Evolutionary conservation across 2,888 invertebrate genomes (phyloP), one percentile per base, ranked within the genome.

Genomic region (Ormyrus nitidulus): DNA sequence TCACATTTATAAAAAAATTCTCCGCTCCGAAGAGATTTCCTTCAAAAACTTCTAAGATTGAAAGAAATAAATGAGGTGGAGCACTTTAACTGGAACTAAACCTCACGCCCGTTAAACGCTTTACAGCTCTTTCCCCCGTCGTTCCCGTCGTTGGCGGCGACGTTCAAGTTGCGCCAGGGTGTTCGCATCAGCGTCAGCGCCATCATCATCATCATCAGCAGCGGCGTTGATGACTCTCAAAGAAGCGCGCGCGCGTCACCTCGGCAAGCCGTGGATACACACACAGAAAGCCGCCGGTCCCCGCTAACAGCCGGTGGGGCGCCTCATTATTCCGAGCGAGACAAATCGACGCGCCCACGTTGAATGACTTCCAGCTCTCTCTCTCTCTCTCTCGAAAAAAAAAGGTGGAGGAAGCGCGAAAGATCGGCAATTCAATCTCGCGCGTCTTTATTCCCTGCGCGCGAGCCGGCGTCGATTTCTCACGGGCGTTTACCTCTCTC

Each of bases 241-340:
- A 54, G 71, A 72, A 44, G 61, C 71, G 71, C 34, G 19, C 34
- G 19, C 71, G 71, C 51, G 34, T 34, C 34, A 34, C 34, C 11
- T 49, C 34, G 71, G 44, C 65, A 51, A 19, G 6, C n/a, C 49
- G 65, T 48, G 46, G 53, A 46, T 62, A n/a, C n/a, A 62, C 64
- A 77, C 62, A 77, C 56, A 69, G 70, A 77, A 54, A 11, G 62
- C n/a, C 10, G 48, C 9, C 66, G 62, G 54, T 34, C 34, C 34
- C 34, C 34, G 58, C 44, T 44, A 66, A 51, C 49, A 66, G 51
- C n/a, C 69, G 11, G 34, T 34, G 34, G 34, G 69, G 34, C 76
- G 69, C 49, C 70, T 34, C 77, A 77, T 77, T 77, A 77, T 65
- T 59, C 59, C 58, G 65, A 13, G 71, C 77, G 77, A 71, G 65